Base-by-base conservation (phyloP, 2,797 vertebrate genomes). In the Diglossa cyanea region DNA sequence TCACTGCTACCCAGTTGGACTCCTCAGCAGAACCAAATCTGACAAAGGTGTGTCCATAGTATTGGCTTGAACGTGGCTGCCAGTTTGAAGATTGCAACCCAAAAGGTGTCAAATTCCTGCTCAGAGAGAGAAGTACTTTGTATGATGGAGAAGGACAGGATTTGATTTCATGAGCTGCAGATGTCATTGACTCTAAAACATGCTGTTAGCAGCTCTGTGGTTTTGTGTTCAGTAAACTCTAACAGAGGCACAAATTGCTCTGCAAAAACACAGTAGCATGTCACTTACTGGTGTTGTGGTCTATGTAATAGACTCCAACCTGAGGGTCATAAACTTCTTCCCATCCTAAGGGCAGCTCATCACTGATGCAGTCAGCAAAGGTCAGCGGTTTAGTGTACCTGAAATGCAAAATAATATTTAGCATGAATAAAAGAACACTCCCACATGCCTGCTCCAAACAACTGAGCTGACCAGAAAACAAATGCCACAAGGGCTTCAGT, bases 331-430 rank as follows among this genome's bases (percentile, higher is more conserved):
- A 99, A 14, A 98, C 98, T 97, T 99, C 99, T 98, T 99, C 99
- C 99, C 99, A 99, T 93, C 99, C 99, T 65, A 99, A 97, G 0
- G 99, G 99, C 95, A 99, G 94, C 96, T 99, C 99, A 93, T 99
- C 99, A 35, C 99, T 99, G 66, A 99, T 99, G 95, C 99, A 99
- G 98, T 99, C 99, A 10, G 99, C 99, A 78, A 99, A 99, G 88
- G 99, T 99, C 97, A 99, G 98, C 70, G 99, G 99, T 94, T 99
- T 99, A 55, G 99, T 99, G 74, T 99, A 99, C 98, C 99, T 99
- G 98, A 94, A 95, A 95, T 51, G 35, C 51, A 97, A 97, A 96
- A 82, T 15, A 93, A 60, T 28, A 83, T 35, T 88, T 51, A 78
- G 50, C 31, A 79, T 21, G 6, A 87, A 83, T 72, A 76, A 54